A percentile compares a stretch with the other conserved stretches of the same genome.
These are phyloP conservation scores for Tetragonula clypearis DNA, from an alignment of 1,140 invertebrate species.

Conservation along the genomic window DNA sequence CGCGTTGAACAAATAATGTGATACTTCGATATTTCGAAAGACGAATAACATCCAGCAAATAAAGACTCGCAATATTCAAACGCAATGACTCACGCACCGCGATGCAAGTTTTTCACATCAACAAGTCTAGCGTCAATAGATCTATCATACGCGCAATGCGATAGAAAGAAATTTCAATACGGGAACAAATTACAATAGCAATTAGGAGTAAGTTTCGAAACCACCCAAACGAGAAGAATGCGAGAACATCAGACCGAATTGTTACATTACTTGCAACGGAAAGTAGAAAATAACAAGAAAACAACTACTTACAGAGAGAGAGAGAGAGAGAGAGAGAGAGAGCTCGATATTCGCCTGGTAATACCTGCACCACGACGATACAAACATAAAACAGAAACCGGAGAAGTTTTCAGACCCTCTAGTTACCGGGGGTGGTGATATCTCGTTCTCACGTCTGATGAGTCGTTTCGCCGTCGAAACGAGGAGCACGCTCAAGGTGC, in stretches of 20 bases:
- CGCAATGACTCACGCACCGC: no score
- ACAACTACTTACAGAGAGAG: no score
- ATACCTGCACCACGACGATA: background rate
- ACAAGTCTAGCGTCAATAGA: no score
- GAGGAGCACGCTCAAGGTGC: background rate
- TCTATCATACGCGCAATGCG: background rate
- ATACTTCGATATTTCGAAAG: no score
- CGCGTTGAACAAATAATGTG: no score
- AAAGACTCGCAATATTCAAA: no score
- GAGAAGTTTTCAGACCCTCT: background rate
- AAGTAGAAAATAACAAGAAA: background rate
- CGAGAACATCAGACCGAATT: no score
- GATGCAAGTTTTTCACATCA: background rate
- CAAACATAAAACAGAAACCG: constrained; percentile 10
- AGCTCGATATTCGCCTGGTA: background rate
- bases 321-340: background rate
- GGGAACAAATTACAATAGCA: background rate
- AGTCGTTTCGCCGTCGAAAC: background rate
- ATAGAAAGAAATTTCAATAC: background rate
- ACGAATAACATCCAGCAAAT: no score
- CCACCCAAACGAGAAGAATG: background rate
- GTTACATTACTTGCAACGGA: background rate
- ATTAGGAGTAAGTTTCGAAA: background rate
- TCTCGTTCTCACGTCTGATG: background rate
- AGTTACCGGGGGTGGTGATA: background rate